Base-by-base conservation (phyloP, 2,888 invertebrate genomes). In the Leptopilina drosophilae region DNA sequence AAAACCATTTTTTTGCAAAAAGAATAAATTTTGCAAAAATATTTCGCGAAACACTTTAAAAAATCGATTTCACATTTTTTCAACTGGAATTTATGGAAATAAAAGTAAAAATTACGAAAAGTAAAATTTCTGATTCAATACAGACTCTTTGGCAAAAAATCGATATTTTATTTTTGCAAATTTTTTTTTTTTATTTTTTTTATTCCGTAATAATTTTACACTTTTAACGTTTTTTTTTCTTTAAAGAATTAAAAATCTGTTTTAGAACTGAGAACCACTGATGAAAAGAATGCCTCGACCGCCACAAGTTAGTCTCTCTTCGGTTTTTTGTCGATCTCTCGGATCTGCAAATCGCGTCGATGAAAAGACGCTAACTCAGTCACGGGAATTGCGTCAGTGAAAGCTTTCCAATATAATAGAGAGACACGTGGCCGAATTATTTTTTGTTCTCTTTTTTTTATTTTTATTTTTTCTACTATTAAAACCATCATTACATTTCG, bases 241-340 rank as follows among this genome's bases (percentile, higher is more conserved):
- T 59, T 20, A 75, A 20, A 15, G 14, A 64, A 46, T 15, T 69
- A 56, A 56, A 33, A 33, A 20, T 20, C 5, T 33, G 33, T 26
- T 53, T 2, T 42, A 69, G 12, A 69, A 73, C 40, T 77, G 62
- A 82, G 78, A 83, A 79, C 77, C 81, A 78, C 79, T 81, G 75
- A 26, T 65, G 66, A 49, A 64, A 80, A 82, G 82, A 81, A 83
- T 83, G 81, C 65, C 66, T 76, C 80, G 77, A 78, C 77, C 56
- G 78, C 77, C 69, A 80, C 80, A 6, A 42, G 42, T 42, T 33
- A 75, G 77, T 77, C 77, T 20, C 77, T 20, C 65, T 77, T 77
- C 64, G 62, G 77, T 83, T 83, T 77, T 42, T 83, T 80, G 78
- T 77, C 42, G 42, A 79, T 76, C 20, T 82, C 77, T 78, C 67